Percentiles rank a stretch among this genome's conserved stretches.
phyloP scores from a whole-genome alignment of 2,797 vertebrate species.

The Syndactyla subalaris region DNA sequence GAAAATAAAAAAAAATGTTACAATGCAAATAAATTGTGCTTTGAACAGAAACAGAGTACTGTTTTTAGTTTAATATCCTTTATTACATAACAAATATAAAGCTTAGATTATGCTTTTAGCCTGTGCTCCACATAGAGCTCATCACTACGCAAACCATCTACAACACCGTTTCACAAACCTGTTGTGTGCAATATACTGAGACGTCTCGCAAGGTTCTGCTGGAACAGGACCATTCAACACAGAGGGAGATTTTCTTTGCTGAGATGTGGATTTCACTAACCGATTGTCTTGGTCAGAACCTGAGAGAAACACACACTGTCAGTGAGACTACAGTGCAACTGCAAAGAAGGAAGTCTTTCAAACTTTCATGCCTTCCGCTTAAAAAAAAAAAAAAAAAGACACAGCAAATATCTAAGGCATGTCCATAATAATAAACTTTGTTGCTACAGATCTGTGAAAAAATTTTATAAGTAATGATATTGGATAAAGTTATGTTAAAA shows the following conservation, averaged over 20 bases:
- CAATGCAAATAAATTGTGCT: background rate
- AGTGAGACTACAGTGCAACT: background rate
- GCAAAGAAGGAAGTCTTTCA: background rate
- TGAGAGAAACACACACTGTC: background rate
- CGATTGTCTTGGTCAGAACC: slow-evolving; percentile 72
- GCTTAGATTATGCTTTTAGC: background rate
- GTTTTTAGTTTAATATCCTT: background rate
- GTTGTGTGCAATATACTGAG: slow-evolving; percentile 38
- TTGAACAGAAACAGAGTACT: background rate
- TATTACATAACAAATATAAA: background rate
- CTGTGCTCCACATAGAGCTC: background rate
- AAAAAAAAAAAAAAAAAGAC: background rate
- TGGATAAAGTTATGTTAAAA: background rate
- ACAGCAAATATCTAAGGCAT: background rate
- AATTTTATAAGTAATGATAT: background rate
- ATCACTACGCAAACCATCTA: background rate
- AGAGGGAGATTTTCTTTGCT: slow-evolving; percentile 46
- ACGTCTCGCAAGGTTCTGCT: slow-evolving; percentile 60
- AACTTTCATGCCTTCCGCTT: background rate
- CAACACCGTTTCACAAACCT: slow-evolving; percentile 59
- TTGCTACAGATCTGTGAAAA: background rate
- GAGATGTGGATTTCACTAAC: slow-evolving; percentile 17
- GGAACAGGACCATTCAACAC: slow-evolving; percentile 18
- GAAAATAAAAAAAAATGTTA: background rate
- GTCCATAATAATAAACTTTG: background rate